A percentile compares a stretch with the other conserved stretches of the same genome.
These are phyloP conservation scores for Euproctis similis DNA, from an alignment of 2,888 invertebrate species.

Conservation along the genomic window DNA sequence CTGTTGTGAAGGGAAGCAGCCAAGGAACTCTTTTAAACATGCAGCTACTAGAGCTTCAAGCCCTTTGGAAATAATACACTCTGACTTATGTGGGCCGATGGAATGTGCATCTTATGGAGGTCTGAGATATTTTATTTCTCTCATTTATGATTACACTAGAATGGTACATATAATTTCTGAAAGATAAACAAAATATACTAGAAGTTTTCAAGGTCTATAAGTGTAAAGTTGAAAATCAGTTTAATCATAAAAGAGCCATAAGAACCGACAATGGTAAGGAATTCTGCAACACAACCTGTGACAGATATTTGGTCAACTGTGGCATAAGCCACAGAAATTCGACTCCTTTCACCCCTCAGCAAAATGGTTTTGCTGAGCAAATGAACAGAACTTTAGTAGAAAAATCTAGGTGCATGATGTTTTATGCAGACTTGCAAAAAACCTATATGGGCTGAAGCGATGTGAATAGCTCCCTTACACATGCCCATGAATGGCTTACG, in stretches of 20 bases:
- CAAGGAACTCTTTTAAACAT: background rate
- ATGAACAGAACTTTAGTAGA: conserved; percentile 3
- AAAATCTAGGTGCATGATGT: conserved; percentile 2
- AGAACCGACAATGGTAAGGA: conserved; percentile 4
- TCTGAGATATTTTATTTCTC: conserved; percentile 1
- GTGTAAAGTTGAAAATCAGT: conserved; percentile 3
- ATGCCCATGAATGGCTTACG: too few relatives aligned
- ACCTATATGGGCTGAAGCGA: conserved; percentile 5
- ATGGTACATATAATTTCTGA: conserved; percentile 3
- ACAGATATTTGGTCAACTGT: background rate
- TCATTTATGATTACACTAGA: conserved; percentile 3
- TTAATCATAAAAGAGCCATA: background rate
- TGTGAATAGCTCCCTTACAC: too few relatives aligned
- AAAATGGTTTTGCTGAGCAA: too few relatives aligned
- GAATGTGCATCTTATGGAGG: too few relatives aligned
- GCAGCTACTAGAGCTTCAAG: background rate
- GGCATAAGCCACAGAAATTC: conserved; percentile 1
- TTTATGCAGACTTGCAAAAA: too few relatives aligned
- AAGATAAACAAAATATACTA: conserved; percentile 1
- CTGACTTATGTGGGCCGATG: too few relatives aligned
- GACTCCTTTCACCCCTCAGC: background rate
- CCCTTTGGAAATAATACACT: background rate
- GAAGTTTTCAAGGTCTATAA: conserved; percentile 3
- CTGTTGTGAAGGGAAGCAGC: background rate
- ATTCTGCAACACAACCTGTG: background rate